phyloP scores from a whole-genome alignment of 2,113 vertebrate genomes.

The Meriones unguiculatus region DNA sequence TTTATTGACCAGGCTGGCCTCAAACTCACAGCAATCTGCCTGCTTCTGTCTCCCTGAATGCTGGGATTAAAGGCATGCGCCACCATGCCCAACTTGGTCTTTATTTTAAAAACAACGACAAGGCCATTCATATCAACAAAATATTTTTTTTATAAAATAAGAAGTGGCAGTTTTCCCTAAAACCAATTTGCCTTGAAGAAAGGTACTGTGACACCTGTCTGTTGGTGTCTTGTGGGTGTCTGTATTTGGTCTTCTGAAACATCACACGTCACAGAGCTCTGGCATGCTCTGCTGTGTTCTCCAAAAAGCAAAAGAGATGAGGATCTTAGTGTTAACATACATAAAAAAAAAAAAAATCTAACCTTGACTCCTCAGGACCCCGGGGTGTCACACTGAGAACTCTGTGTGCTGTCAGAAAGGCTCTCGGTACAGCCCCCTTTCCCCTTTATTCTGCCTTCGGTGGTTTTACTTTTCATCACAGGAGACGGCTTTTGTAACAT shows the following conservation, averaged over 20 bases:
- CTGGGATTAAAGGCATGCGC: neutral
- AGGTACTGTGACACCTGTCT: no score
- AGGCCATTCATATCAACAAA: neutral
- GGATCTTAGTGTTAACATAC: no score
- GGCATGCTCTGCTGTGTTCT: neutral
- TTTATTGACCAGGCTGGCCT: no score
- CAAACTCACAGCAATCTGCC: neutral
- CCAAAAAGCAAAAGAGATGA: neutral
- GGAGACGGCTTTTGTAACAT: neutral
- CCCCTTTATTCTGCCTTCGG: neutral
- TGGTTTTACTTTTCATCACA: neutral
- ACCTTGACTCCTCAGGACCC: neutral
- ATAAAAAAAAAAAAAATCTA: neutral
- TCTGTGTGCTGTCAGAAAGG: accelerated
- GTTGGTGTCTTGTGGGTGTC: neutral
- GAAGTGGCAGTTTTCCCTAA: neutral
- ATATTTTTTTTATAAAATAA: neutral
- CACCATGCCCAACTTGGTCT: neutral
- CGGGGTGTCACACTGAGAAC: neutral
- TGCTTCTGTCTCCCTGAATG: neutral
- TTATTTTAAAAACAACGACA: neutral
- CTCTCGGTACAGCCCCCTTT: neutral
- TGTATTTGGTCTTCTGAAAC: neutral
- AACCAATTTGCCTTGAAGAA: neutral
- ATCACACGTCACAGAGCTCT: neutral